phyloP scores from a whole-genome alignment of 1,140 invertebrate species.

The Condylostylus longicornis region DNA sequence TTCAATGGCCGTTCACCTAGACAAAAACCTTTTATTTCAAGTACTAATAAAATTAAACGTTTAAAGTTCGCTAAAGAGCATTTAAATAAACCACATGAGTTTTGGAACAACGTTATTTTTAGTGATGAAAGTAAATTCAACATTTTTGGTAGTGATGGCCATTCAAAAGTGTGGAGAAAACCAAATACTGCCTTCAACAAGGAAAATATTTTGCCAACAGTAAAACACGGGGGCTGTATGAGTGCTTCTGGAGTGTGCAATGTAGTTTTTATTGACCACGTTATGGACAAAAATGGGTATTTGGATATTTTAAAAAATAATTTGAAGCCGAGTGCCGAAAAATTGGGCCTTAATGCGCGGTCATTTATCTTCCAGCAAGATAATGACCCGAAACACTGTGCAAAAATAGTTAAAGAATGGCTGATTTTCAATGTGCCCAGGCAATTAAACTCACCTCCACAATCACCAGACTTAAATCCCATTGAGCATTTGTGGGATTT shows the following conservation, averaged over 20 bases:
- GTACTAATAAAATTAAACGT: slow-evolving; percentile 4
- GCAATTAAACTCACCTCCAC: slow-evolving; percentile 16
- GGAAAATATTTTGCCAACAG: slow-evolving; percentile 14
- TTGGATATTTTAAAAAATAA: slow-evolving; percentile 14
- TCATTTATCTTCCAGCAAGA: slow-evolving; percentile 9
- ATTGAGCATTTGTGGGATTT: slow-evolving; percentile 24
- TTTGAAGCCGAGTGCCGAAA: slow-evolving; percentile 11
- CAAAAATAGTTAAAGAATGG: slow-evolving; percentile 12
- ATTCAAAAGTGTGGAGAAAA: too few relatives aligned
- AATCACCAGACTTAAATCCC: slow-evolving; percentile 28
- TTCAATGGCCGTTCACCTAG: slow-evolving; percentile 3
- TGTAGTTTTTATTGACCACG: slow-evolving; percentile 14
- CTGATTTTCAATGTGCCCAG: slow-evolving; percentile 10
- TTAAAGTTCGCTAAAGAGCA: slow-evolving; percentile 10
- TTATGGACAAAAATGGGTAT: slow-evolving; percentile 10
- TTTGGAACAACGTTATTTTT: slow-evolving; percentile 14
- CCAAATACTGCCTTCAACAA: slow-evolving; percentile 6
- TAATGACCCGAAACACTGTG: slow-evolving; percentile 18
- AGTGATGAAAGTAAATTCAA: slow-evolving; percentile 18
- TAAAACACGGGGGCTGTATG: slow-evolving; percentile 26
- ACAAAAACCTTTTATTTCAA: slow-evolving; percentile 3
- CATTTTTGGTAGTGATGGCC: slow-evolving; percentile 10
- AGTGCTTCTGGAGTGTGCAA: slow-evolving; percentile 13
- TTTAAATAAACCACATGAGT: slow-evolving; percentile 4
- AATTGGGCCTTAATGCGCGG: slow-evolving; percentile 6